Base-by-base conservation (phyloP, 2,113 vertebrate species). In the Steatornis caripensis region DNA sequence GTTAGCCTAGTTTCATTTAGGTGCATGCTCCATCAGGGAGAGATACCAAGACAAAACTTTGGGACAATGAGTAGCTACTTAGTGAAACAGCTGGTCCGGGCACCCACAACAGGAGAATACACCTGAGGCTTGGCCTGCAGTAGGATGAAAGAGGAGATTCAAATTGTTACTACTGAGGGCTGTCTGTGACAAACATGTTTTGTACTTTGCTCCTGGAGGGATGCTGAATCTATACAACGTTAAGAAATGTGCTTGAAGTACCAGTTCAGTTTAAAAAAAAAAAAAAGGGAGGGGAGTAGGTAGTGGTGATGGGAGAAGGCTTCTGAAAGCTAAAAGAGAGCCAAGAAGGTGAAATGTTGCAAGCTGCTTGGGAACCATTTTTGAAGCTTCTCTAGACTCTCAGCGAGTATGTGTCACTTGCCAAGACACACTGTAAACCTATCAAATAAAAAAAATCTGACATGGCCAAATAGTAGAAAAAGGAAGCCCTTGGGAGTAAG, bases 81-180 rank as follows among this genome's bases (percentile, higher is more conserved):
- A 4, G 15, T 11, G 66, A 69, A 90, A 41, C 46, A 66, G 34
- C 34, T 60, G 12, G 43, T 62, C 26, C 27, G n/a, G 29, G 20
- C 30, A 30, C 16, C 16, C 16, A 7, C 11, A 20, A 6, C 2
- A 3, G 20, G 49, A 39, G n/a, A 53, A 30, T 66, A n/a, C 6
- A 1, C 0, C 41, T 46, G 8, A 2, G 46, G 46, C 32, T 24
- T 78, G 39, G 41, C 18, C 41, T 81, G 2, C 12, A 11, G 54
- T 5, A 5, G 8, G 8, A n/a, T 51, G 41, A 29, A 83, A 65
- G 78, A 68, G 15, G 30, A 37, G 18, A 34, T 71, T 45, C 3
- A 60, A 8, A 20, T 10, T 2, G 0, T 10, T 62, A 10, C 7
- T 48, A 0, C 39, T n/a, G 74, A 65, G 57, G 34, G 21, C 6